phyloP scores from a whole-genome alignment of 2,113 vertebrate species.

The Pantherophis guttatus region DNA sequence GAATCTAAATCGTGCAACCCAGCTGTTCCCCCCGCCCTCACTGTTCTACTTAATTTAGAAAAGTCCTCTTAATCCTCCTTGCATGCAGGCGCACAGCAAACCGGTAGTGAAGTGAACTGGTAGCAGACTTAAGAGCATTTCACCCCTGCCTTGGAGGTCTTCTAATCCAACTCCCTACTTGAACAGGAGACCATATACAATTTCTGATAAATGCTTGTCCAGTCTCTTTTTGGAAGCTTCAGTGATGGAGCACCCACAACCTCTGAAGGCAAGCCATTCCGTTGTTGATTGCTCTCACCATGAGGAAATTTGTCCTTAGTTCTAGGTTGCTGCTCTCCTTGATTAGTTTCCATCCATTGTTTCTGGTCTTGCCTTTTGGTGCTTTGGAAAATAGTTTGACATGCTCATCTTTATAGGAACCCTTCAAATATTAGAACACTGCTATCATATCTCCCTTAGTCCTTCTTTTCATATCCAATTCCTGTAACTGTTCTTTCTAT shows the following conservation, averaged over 20 bases:
- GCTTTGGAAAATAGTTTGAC: background rate
- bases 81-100: no score
- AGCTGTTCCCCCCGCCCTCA: no score
- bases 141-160: no score
- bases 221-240: background rate
- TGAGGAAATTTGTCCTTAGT: background rate
- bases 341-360: background rate
- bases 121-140: no score
- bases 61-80: no score
- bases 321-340: background rate
- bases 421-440: no score
- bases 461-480: no score
- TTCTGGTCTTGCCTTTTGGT: background rate
- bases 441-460: background rate
- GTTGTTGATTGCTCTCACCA: background rate
- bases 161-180: background rate
- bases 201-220: background rate
- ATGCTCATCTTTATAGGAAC: no score
- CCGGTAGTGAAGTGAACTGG: no score
- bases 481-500: background rate
- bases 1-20: no score
- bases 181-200: background rate
- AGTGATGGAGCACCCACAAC: background rate
- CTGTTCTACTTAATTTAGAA: no score
- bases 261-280: background rate